phyloP scores from a whole-genome alignment of 2,113 vertebrate genomes.

The Microcebus tavaratra region DNA sequence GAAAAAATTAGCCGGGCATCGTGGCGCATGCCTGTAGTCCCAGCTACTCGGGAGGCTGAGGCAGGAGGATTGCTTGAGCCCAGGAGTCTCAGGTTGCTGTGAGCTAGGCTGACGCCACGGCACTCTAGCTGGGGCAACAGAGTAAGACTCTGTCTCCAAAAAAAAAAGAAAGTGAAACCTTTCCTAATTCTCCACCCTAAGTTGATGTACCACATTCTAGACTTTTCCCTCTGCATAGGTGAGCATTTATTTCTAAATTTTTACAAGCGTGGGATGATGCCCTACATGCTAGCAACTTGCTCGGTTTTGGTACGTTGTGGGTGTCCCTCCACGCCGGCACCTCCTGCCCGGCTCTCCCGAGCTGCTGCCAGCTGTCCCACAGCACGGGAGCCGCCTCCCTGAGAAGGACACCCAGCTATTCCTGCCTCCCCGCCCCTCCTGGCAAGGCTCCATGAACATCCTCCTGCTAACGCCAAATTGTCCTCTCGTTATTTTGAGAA shows the following conservation, averaged over 20 bases:
- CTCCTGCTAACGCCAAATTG: too few relatives aligned
- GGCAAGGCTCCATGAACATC: neutral
- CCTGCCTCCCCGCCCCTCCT: neutral
- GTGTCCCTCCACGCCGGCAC: neutral
- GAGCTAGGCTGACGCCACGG: too few relatives aligned
- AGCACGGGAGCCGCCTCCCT: neutral
- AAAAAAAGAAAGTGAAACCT: neutral
- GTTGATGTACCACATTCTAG: neutral
- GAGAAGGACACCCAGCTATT: neutral
- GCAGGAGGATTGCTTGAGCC: too few relatives aligned
- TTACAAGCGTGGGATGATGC: neutral
- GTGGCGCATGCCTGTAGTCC: too few relatives aligned
- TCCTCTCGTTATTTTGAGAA: neutral
- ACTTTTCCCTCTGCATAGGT: neutral
- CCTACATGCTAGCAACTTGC: neutral
- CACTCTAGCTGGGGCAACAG: too few relatives aligned
- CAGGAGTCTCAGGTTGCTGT: too few relatives aligned
- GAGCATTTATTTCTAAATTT: neutral
- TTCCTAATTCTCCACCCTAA: neutral
- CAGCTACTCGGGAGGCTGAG: too few relatives aligned
- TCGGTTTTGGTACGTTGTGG: accelerated
- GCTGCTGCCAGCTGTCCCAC: too few relatives aligned
- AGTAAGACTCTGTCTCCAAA: too few relatives aligned
- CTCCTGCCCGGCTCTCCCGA: neutral
- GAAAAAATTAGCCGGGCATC: too few relatives aligned